Conservation (phyloP, 2,797 vertebrate genomes). For the Simalia tracyae region DNA sequence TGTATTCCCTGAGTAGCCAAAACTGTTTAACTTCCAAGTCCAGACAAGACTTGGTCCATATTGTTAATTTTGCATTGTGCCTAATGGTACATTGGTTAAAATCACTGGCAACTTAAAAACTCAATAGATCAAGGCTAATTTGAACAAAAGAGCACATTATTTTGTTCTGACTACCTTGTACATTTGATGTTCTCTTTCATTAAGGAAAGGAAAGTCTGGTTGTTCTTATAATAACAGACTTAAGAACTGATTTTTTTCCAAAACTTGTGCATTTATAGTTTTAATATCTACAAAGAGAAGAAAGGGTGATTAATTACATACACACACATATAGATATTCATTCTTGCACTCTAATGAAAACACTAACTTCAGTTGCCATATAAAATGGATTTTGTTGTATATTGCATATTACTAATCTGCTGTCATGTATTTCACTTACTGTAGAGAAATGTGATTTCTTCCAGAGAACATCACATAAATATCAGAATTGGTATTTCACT, state of each 20-base stretch:
- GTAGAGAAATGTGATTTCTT: constrained; percentile 79
- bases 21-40: not conserved
- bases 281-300: constrained; percentile 35
- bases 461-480: constrained; percentile 74
- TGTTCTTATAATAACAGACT: constrained; percentile 5
- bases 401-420: constrained; percentile 55
- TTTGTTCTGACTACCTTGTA: not conserved
- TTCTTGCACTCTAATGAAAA: not conserved
- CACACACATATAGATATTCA: not conserved
- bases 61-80: not conserved
- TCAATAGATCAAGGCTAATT: constrained; percentile 34
- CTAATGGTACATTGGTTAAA: constrained; percentile 16
- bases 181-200: constrained; percentile 1
- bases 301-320: not conserved
- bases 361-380: not conserved
- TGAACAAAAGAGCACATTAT: constrained; percentile 27
- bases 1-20: not conserved
- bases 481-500: constrained; percentile 65
- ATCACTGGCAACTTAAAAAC: constrained; percentile 18
- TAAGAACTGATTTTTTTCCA: constrained; percentile 5
- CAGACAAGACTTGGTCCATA: not conserved
- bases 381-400: not conserved
- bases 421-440: constrained; percentile 74
- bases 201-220: not conserved
- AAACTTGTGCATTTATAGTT: not conserved